These are phyloP conservation scores for Xenopus borealis DNA, from an alignment of 2,113 vertebrate species.

Conservation along the genomic window DNA sequence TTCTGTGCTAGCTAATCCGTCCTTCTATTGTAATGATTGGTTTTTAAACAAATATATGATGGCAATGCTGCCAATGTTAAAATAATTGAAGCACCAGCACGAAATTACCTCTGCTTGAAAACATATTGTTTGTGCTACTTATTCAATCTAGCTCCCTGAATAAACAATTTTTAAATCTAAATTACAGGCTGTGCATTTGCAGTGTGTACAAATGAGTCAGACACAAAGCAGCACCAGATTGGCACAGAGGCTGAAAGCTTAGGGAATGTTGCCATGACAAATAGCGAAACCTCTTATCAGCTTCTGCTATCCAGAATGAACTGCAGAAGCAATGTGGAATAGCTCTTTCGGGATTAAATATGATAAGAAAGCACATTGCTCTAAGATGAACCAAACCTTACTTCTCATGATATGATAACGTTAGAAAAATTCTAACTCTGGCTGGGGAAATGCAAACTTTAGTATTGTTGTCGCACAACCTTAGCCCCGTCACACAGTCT, in stretches of 20 bases:
- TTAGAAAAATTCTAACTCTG: not conserved
- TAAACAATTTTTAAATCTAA: slow-evolving; percentile 20
- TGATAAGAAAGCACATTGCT: slow-evolving; percentile 12
- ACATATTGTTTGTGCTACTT: slow-evolving; percentile 25
- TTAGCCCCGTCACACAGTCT: too few species aligned
- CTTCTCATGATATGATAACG: too few species aligned
- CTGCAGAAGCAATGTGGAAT: slow-evolving; percentile 12
- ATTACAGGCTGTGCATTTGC: not conserved
- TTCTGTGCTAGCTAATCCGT: too few species aligned
- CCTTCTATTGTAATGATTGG: too few species aligned
- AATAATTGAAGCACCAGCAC: not conserved
- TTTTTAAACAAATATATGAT: too few species aligned
- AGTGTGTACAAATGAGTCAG: slow-evolving; percentile 35
- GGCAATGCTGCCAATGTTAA: too few species aligned
- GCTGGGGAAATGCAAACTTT: not conserved
- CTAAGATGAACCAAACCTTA: not conserved
- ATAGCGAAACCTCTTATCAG: slow-evolving; percentile 27
- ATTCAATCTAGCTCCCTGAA: slow-evolving; percentile 8
- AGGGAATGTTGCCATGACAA: slow-evolving; percentile 37
- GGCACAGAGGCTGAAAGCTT: slow-evolving; percentile 7
- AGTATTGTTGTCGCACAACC: too few species aligned
- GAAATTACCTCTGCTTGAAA: slow-evolving; percentile 10
- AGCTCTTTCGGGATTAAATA: slow-evolving; percentile 21
- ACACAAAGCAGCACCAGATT: slow-evolving; percentile 9
- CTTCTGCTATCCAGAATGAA: slow-evolving; percentile 23